These are phyloP conservation scores for Smittia aterrima DNA, from an alignment of 2,888 invertebrate species.

Conservation along the genomic window DNA sequence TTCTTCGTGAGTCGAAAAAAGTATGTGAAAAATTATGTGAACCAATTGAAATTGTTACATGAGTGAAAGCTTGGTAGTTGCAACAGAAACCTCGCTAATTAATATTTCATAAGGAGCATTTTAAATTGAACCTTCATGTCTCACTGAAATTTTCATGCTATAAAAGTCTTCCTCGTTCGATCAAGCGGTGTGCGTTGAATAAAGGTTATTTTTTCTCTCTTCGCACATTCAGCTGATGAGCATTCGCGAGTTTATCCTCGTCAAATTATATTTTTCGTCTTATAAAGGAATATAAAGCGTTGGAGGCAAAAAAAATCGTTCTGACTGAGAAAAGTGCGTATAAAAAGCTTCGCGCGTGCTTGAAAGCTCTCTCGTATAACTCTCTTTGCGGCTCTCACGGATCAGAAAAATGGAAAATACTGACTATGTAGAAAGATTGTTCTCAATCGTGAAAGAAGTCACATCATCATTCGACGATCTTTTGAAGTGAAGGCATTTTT, in stretches of 20 bases:
- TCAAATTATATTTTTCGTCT: background rate
- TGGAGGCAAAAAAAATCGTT: background rate
- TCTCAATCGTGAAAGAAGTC: background rate
- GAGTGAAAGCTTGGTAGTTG: background rate
- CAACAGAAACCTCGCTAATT: background rate
- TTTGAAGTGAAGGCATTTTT: background rate
- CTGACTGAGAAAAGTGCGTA: constrained; percentile 18
- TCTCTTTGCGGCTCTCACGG: background rate
- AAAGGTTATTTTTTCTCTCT: too few species aligned
- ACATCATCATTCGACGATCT: background rate
- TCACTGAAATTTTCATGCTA: background rate
- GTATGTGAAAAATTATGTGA: background rate
- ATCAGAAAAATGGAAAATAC: background rate
- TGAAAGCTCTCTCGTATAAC: background rate
- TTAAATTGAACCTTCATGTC: background rate
- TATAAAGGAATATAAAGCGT: background rate
- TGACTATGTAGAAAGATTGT: background rate
- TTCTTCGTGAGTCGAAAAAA: too few species aligned
- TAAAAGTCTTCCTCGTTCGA: background rate
- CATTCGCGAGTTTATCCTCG: background rate
- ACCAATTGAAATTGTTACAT: background rate
- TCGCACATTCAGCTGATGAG: background rate
- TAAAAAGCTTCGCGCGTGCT: constrained; percentile 36
- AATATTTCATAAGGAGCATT: background rate
- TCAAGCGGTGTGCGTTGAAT: background rate